These are phyloP conservation scores for Podabrus alpinus DNA, from an alignment of 2,888 invertebrate genomes.

Conservation along the genomic window DNA sequence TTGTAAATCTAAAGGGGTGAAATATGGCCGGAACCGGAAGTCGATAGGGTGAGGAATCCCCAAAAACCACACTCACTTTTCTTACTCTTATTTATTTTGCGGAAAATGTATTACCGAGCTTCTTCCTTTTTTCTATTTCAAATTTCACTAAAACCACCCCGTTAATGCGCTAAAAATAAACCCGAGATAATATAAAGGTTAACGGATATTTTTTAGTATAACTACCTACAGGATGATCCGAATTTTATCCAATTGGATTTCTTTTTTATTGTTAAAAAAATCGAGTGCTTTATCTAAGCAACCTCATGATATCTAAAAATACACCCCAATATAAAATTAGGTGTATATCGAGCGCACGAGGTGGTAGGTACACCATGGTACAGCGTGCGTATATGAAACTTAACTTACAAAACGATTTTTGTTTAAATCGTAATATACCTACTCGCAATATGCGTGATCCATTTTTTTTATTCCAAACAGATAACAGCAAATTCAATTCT, in stretches of 20 bases:
- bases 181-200: neutral
- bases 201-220: neutral
- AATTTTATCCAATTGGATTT: neutral
- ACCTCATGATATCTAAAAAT: conserved; percentile 29
- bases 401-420: conserved; percentile 21
- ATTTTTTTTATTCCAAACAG: neutral
- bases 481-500: neutral
- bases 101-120: conserved; percentile 24
- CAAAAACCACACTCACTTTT: conserved; percentile 20
- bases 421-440: conserved; percentile 14
- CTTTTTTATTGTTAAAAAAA: neutral
- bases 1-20: conserved; percentile 46
- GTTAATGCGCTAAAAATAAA: neutral
- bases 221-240: neutral
- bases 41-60: conserved; percentile 34
- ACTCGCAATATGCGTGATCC: conserved; percentile 1
- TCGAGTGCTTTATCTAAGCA: neutral
- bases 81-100: conserved; percentile 30
- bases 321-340: conserved; percentile 31
- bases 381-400: conserved; percentile 32
- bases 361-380: conserved; percentile 31
- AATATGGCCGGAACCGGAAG: conserved; percentile 50
- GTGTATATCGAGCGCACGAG: conserved; percentile 30
- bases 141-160: neutral
- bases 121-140: conserved; percentile 13